Conservation (phyloP, 2,797 vertebrate genomes). For the Amblyraja radiata region DNA sequence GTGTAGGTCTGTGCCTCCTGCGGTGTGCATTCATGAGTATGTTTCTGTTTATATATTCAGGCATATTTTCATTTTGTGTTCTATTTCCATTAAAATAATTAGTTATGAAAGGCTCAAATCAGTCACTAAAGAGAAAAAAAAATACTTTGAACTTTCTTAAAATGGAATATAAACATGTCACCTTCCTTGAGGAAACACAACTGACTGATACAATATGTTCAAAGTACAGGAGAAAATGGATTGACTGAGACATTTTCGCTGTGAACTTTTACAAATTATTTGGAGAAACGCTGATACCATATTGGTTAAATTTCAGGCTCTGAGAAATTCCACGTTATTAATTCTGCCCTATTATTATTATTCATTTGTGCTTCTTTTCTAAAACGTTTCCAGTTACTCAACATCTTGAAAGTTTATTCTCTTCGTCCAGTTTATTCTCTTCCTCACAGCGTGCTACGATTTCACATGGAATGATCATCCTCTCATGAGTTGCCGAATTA, state of each 20-base stretch:
- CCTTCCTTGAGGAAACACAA: constrained; percentile 23
- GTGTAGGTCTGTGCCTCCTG: constrained; percentile 8
- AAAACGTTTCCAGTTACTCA: background rate
- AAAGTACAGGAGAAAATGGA: background rate
- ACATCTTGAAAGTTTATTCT: background rate
- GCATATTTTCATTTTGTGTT: constrained; percentile 23
- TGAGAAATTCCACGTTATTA: background rate
- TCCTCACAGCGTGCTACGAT: background rate
- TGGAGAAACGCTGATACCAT: background rate
- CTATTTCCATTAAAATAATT: constrained; percentile 28
- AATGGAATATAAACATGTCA: constrained; percentile 19
- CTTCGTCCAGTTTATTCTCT: background rate
- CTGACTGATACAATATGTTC: background rate
- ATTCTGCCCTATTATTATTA: background rate
- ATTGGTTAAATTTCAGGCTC: background rate
- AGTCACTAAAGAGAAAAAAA: background rate
- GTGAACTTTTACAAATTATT: background rate
- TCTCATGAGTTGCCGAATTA: background rate
- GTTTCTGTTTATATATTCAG: constrained; percentile 23
- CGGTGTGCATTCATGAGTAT: constrained; percentile 4
- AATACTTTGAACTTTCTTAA: constrained; percentile 25
- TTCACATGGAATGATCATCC: background rate
- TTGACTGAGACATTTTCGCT: background rate
- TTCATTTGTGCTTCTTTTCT: too few relatives aligned
- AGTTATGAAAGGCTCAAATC: constrained; percentile 17